Evolutionary conservation across 92 coral and sea anemone genomes (phyloP), one percentile per base, ranked within the genome.

Genomic region (Zoanthus sansibaricus): DNA sequence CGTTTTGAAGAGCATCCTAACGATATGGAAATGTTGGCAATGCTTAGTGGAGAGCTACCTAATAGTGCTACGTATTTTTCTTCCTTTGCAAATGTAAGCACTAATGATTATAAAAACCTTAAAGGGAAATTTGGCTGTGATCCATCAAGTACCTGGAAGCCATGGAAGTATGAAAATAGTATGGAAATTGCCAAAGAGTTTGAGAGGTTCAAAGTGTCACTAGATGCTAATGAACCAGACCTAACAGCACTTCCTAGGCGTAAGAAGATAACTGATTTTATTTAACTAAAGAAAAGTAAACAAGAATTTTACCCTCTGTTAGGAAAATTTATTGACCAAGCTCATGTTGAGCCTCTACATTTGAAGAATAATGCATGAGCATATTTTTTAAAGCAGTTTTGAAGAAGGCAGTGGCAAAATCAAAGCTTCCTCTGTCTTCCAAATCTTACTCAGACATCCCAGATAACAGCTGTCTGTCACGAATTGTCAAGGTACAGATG

Each of bases 11-110:
- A 91, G 73, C 85, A 91, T 30, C 93, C 94, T 9, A 91, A 86
- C 82, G 91, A 93, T 55, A 89, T 93, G 92, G 78, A 91, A 83
- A 91, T 72, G 91, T 66, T 91, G 58, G 91, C 87, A 77, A 48
- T 66, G 82, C 72, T 92, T 55, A 88, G 83, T 20, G 89, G 93
- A 31, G 93, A 94, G 73, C 84, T 92, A 8, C 44, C 89, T 11
- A 94, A 83, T 86, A 16, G 90, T 66, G 92, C 95, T 42, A 92
- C 88, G 17, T 89, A 70, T 87, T 88, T 92, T 92, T 88, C 94
- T 9, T 37, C 92, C 12, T 91, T 95, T 89, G 95, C 88, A 16
- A 88, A 93, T 93, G 95, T 86, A 76, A 88, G 86, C 47, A 87
- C 31, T 18, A 70, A 84, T 82, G 94, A 95, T 59, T 87, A 83